Percentiles rank a stretch among this genome's conserved stretches.
Evolutionary conservation across 2,888 invertebrate species (phyloP).

Genomic region (Geotrupes spiniger): DNA sequence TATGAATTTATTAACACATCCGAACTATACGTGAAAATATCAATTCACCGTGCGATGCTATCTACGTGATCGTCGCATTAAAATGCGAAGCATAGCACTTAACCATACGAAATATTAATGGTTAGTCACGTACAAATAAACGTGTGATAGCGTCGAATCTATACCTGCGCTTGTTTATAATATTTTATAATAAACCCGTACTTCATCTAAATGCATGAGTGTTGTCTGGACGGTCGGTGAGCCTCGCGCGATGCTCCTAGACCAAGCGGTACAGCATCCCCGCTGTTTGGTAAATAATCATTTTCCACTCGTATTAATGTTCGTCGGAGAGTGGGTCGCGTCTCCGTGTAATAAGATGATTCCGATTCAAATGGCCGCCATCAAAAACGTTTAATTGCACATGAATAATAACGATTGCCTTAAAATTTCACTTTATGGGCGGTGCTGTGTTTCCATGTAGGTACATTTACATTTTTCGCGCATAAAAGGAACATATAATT

Average conservation of each 20-base stretch:
- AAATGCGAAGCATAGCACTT: slow-evolving; percentile 14
- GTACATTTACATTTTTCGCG: too few species aligned
- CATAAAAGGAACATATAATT: too few species aligned
- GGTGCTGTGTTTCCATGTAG: too few species aligned
- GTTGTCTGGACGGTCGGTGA: slow-evolving; percentile 18
- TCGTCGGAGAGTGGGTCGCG: slow-evolving; percentile 40
- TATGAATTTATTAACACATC: slow-evolving; percentile 17
- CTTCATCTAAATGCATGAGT: slow-evolving; percentile 44
- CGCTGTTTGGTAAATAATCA: slow-evolving; percentile 47
- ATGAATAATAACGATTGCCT: slow-evolving; percentile 3
- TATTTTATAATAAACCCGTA: slow-evolving; percentile 39
- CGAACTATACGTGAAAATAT: slow-evolving; percentile 11
- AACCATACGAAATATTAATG: slow-evolving; percentile 22
- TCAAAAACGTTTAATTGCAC: slow-evolving; percentile 15
- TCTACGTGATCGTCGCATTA: slow-evolving; percentile 11
- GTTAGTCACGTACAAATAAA: slow-evolving; percentile 23
- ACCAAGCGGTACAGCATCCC: slow-evolving; percentile 24
- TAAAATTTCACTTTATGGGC: too few species aligned
- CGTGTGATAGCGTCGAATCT: slow-evolving; percentile 28
- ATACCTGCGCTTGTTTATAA: slow-evolving; percentile 40
- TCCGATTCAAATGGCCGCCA: slow-evolving; percentile 38
- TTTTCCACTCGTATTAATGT: slow-evolving; percentile 47
- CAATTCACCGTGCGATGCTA: slow-evolving; percentile 9
- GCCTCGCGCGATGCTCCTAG: slow-evolving; percentile 13
- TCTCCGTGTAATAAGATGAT: slow-evolving; percentile 40